Evolutionary conservation across 1,140 invertebrate species (phyloP).

Genomic region (Patella vulgata): DNA sequence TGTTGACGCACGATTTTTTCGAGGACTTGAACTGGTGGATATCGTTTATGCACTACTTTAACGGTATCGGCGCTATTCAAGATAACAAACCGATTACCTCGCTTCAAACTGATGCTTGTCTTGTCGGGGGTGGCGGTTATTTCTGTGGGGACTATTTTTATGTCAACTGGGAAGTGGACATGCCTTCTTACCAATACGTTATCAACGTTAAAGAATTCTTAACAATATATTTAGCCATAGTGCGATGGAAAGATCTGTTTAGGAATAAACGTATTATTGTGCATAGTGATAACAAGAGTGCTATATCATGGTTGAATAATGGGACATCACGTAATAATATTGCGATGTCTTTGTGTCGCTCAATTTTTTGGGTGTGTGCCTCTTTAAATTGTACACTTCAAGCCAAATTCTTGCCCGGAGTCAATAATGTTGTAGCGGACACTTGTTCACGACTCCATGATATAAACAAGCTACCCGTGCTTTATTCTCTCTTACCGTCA

Average conservation of each 20-base stretch:
- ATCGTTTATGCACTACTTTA: conserved; percentile 16
- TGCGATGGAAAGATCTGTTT: conserved; percentile 5
- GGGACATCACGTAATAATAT: conserved; percentile 6
- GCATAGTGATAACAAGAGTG: conserved; percentile 10
- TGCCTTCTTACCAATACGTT: neutral
- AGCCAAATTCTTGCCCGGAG: conserved; percentile 10
- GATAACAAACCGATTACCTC: conserved; percentile 14
- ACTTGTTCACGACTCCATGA: conserved; percentile 14
- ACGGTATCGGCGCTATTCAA: conserved; percentile 8
- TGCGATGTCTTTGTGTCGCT: conserved; percentile 4
- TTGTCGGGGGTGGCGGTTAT: conserved; percentile 10
- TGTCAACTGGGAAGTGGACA: conserved; percentile 15
- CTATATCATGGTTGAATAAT: conserved; percentile 8
- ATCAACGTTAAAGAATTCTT: conserved; percentile 20
- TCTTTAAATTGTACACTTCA: conserved; percentile 16
- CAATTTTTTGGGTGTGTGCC: conserved; percentile 19
- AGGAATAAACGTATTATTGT: conserved; percentile 12
- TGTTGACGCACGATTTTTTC: conserved; percentile 10
- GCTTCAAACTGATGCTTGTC: conserved; percentile 23
- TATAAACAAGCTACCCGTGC: neutral
- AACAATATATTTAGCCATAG: conserved; percentile 5
- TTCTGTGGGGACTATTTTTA: conserved; percentile 12
- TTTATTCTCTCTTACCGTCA: conserved; percentile 17
- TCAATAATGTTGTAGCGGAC: conserved; percentile 6
- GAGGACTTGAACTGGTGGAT: conserved; percentile 14